phyloP scores from a whole-genome alignment of 2,797 vertebrate genomes.

The Urosaurus nigricauda region DNA sequence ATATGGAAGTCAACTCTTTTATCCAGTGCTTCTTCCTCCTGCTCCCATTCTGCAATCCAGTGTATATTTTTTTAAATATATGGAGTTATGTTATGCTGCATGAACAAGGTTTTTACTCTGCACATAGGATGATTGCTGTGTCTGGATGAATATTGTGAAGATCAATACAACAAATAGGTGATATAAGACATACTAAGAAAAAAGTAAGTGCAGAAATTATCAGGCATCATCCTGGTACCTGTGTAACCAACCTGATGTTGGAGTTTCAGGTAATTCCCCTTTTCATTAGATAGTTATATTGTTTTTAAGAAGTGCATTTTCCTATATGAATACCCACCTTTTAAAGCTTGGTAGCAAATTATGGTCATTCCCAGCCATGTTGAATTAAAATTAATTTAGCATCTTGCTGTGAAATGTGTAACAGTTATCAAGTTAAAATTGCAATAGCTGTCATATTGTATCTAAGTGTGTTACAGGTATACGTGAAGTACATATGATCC shows the following conservation, averaged over 20 bases:
- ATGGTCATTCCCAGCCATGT: conserved; percentile 13
- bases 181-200: background rate
- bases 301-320: conserved; percentile 11
- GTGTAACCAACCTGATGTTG: background rate
- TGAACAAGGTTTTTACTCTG: background rate
- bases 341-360: background rate
- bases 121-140: background rate
- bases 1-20: background rate
- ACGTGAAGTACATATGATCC: too few relatives aligned
- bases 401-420: conserved; percentile 21
- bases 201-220: background rate
- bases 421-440: background rate
- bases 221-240: background rate
- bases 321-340: background rate
- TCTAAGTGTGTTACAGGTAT: background rate
- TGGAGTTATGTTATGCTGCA: background rate
- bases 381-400: conserved; percentile 21
- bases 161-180: background rate
- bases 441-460: conserved; percentile 36
- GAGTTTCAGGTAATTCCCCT: background rate
- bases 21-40: too few relatives aligned
- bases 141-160: background rate
- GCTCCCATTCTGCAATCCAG: too few relatives aligned
- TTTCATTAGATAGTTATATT: background rate
- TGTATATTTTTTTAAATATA: background rate